A percentile compares a stretch with the other conserved stretches of the same genome.
These are phyloP conservation scores for Oligia fasciuncula DNA, from an alignment of 2,888 invertebrate species.

Conservation along the genomic window DNA sequence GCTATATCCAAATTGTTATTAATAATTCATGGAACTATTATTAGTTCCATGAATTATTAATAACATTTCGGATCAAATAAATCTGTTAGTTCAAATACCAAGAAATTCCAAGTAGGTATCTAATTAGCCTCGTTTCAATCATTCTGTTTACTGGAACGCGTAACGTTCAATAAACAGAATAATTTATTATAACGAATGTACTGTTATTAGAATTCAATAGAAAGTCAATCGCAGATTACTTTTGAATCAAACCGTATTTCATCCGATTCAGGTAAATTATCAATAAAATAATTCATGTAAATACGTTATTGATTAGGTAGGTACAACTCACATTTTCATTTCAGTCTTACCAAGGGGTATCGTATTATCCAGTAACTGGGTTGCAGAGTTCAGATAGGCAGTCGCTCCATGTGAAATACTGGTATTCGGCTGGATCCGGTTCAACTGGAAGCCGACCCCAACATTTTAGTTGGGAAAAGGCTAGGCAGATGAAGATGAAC, in stretches of 20 bases:
- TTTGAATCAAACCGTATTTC: background rate
- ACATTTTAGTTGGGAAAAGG: background rate
- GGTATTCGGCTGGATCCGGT: no score
- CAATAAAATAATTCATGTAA: background rate
- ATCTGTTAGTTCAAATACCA: conserved; percentile 1
- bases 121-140: background rate
- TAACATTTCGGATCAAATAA: conserved; percentile 10
- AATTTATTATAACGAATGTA: background rate
- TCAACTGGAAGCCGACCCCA: background rate
- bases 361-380: no score
- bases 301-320: background rate
- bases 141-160: background rate
- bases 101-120: background rate
- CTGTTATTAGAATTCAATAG: background rate
- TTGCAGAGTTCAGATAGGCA: background rate
- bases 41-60: conserved; percentile 1
- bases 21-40: no score
- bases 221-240: background rate
- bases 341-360: background rate
- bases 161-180: background rate
- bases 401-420: background rate
- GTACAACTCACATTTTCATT: background rate
- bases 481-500: background rate
- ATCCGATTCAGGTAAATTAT: background rate
- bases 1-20: no score